Percentiles rank a stretch among this genome's conserved stretches.
Evolutionary conservation across 2,113 vertebrate species (phyloP).

Genomic region (Connochaetes taurinus): DNA sequence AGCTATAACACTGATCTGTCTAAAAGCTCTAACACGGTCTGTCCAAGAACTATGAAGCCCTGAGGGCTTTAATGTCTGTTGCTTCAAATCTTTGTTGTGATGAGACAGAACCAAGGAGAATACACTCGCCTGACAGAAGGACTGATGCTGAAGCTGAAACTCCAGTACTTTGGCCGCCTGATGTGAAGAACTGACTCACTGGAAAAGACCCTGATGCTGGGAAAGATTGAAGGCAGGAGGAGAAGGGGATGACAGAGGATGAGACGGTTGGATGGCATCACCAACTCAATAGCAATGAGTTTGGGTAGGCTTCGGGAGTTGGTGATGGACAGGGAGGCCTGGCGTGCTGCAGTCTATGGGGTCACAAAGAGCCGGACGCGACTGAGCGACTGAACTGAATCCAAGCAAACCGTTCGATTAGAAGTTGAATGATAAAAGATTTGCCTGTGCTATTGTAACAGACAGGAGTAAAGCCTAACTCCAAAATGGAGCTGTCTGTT

Average conservation of each 20-base stretch:
- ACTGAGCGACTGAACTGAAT: background rate
- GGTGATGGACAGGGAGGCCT: background rate
- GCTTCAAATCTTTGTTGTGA: background rate
- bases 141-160: background rate
- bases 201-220: background rate
- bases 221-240: background rate
- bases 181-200: background rate
- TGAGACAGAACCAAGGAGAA: background rate
- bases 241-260: background rate
- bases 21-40: background rate
- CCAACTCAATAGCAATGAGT: background rate
- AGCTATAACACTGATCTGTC: background rate
- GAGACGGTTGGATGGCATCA: background rate
- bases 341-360: background rate
- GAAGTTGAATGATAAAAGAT: background rate
- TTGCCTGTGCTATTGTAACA: background rate
- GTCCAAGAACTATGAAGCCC: background rate
- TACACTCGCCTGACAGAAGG: background rate
- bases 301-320: background rate
- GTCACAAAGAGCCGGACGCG: fast-evolving
- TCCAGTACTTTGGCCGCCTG: background rate
- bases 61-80: background rate
- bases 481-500: background rate
- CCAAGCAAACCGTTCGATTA: background rate
- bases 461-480: background rate